These are phyloP conservation scores for Gortyna flavago DNA, from an alignment of 2,888 invertebrate species.

Conservation along the genomic window DNA sequence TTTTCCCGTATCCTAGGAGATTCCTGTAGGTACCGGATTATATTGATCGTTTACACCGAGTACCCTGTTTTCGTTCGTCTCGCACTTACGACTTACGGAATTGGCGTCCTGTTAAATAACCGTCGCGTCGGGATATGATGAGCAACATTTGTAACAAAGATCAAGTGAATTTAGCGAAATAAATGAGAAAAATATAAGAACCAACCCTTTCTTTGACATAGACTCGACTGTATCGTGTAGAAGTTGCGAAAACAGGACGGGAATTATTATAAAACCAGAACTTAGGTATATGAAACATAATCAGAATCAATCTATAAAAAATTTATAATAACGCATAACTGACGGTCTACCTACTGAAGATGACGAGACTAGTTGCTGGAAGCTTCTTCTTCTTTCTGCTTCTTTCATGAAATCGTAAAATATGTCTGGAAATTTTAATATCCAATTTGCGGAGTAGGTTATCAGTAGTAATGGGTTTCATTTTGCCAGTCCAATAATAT, in stretches of 20 bases:
- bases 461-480: too few relatives aligned
- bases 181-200: background rate
- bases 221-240: background rate
- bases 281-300: background rate
- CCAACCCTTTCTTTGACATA: too few relatives aligned
- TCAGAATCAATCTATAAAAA: background rate
- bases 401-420: background rate
- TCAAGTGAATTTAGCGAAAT: background rate
- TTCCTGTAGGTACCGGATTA: conserved; percentile 55
- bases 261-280: background rate
- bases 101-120: conserved; percentile 24
- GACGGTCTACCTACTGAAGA: background rate
- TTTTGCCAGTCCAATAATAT: too few relatives aligned
- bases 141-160: background rate
- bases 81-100: conserved; percentile 23
- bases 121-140: conserved; percentile 9
- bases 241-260: background rate
- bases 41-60: conserved; percentile 63
- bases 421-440: too few relatives aligned
- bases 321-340: background rate
- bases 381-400: background rate
- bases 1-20: conserved; percentile 72
- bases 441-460: too few relatives aligned
- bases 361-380: background rate
- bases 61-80: conserved; percentile 38